phyloP scores from a whole-genome alignment of 2,797 vertebrate genomes.

The Malacoraja senta region DNA sequence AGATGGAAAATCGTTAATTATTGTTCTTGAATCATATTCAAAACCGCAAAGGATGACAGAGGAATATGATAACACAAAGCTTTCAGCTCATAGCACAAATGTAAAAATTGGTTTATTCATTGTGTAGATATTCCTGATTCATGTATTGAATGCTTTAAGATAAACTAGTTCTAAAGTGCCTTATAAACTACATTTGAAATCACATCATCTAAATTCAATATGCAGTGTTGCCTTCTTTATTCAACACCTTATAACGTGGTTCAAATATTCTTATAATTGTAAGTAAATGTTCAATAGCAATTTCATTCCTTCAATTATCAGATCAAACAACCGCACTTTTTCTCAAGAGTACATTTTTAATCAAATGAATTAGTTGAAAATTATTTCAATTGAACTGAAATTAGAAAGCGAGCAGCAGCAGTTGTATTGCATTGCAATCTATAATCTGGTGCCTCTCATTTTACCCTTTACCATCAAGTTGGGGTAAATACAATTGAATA shows the following conservation, averaged over 20 bases:
- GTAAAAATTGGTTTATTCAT: neutral
- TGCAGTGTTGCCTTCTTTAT: neutral
- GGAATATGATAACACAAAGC: neutral
- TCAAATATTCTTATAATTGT: constrained; percentile 17
- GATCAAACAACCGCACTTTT: constrained; percentile 5
- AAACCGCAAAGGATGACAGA: neutral
- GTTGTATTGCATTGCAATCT: neutral
- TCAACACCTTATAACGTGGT: neutral
- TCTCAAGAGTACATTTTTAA: neutral
- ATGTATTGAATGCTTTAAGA: neutral
- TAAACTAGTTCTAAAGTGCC: neutral
- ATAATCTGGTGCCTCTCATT: neutral
- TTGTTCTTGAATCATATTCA: neutral
- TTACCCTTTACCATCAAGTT: too few species aligned
- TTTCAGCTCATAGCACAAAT: neutral
- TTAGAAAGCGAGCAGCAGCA: neutral
- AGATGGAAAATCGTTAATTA: neutral
- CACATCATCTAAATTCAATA: neutral
- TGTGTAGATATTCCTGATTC: neutral
- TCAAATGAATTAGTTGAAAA: neutral
- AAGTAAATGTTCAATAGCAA: neutral
- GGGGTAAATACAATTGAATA: too few species aligned
- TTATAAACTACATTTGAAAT: neutral
- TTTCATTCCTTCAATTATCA: constrained; percentile 11
- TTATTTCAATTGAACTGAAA: neutral